Evolutionary conservation across 2,797 vertebrate genomes (phyloP).

Genomic region (Myotis vivesi): DNA sequence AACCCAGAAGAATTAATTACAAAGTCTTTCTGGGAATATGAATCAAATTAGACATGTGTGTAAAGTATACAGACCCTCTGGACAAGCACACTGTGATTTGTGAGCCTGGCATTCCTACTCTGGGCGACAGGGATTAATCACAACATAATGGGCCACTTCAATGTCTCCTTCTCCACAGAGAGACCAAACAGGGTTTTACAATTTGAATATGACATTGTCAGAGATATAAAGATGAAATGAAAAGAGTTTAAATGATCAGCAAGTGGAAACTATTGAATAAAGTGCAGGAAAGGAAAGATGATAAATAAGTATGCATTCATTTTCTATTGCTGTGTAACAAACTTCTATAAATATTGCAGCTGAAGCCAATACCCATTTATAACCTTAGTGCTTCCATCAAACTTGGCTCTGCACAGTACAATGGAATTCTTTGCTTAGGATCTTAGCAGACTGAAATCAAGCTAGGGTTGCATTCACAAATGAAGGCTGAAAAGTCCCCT

Average conservation of each 20-base stretch:
- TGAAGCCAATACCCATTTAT: background rate
- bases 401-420: background rate
- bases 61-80: background rate
- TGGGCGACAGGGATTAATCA: background rate
- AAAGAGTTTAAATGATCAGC: background rate
- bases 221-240: background rate
- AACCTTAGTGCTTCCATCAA: background rate
- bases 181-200: background rate
- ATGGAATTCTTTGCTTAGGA: background rate
- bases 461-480: background rate
- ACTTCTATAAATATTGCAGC: background rate
- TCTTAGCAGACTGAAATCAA: background rate
- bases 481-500: background rate
- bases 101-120: background rate
- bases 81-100: background rate
- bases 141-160: background rate
- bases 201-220: background rate
- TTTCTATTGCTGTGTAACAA: conserved; percentile 6
- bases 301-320: background rate
- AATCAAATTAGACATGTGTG: background rate
- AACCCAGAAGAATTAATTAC: background rate
- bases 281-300: background rate
- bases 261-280: background rate
- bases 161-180: background rate
- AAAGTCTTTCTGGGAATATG: background rate